Conservation (phyloP, 1,140 invertebrate genomes). For the Panulirus ornatus region DNA sequence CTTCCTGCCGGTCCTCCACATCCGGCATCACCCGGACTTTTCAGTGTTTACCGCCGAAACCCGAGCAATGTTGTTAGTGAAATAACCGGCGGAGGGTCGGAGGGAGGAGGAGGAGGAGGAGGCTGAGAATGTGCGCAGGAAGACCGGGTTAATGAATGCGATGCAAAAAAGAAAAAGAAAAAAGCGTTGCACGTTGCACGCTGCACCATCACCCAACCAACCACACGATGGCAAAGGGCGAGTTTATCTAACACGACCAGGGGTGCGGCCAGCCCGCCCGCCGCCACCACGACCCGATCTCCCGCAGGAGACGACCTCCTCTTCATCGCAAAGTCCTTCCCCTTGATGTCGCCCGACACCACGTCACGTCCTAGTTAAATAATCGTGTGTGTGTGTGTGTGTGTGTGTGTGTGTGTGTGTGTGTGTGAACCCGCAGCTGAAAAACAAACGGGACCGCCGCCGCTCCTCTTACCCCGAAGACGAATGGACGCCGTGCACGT, state of each 20-base stretch:
- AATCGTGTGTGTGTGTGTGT: too few relatives aligned
- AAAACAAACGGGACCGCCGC: neutral
- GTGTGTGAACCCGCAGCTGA: slow-evolving; percentile 3
- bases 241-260: slow-evolving; percentile 18
- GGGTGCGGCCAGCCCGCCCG: neutral
- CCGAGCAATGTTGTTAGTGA: slow-evolving; percentile 48
- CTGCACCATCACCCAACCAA: too few relatives aligned
- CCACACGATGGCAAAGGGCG: slow-evolving; percentile 50
- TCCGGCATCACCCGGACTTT: slow-evolving; percentile 40
- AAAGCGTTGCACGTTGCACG: slow-evolving; percentile 9
- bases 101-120: slow-evolving; percentile 32
- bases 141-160: slow-evolving; percentile 62
- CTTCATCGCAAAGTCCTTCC: too few relatives aligned
- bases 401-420: too few relatives aligned
- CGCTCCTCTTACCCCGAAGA: slow-evolving; percentile 1
- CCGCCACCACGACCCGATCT: neutral
- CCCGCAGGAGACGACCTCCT: slow-evolving; percentile 11
- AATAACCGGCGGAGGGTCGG: slow-evolving; percentile 39
- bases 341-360: slow-evolving; percentile 25
- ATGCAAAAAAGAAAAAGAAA: slow-evolving; percentile 47
- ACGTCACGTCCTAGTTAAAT: slow-evolving; percentile 36
- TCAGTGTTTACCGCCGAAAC: slow-evolving; percentile 39
- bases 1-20: neutral
- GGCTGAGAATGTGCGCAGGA: slow-evolving; percentile 49
- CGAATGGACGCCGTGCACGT: neutral